Base-by-base conservation (phyloP, 2,797 vertebrate species). In the Microctenopoma stevenorrisi region DNA sequence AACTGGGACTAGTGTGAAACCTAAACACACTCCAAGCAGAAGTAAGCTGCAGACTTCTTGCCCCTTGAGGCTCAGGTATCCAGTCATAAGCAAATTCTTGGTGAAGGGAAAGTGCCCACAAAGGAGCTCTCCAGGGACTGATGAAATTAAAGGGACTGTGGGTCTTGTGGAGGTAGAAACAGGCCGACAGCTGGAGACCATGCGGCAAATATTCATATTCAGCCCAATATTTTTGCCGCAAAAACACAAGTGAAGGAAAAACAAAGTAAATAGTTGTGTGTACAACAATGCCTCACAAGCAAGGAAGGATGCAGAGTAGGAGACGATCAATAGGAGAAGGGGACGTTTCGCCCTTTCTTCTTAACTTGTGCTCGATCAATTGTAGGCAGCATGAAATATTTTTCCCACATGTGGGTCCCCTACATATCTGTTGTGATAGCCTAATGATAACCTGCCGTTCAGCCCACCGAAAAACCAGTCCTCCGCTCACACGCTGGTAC, bases 31-130 rank as follows among this genome's bases (percentile, higher is more conserved):
- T 59, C 51, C 4, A 35, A 52, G 59, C 71, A 57, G 40, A 79
- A 60, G 77, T 73, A 74, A 77, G 67, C 72, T 46, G 43, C 61
- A 64, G 72, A 74, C 71, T 48, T 12, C 22, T 49, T 16, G 28
- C 54, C 72, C 76, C 67, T 33, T 0, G 26, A 78, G 81, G 52
- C 73, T 73, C 73, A 74, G 76, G 48, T 74, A 64, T 81, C 54
- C 26, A 44, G 63, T 53, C 71, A 51, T 59, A 78, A 67, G 72
- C 58, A 62, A 83, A 74, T 50, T 67, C 54, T 64, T 60, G 0
- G 15, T 71, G 80, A 68, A 48, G 3, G 2, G 47, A 57, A 72
- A 72, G 66, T 47, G 66, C 25, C 30, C 47, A 48, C 52, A 44
- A 44, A 46, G 63, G 50, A 30, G 54, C 52, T 52, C 76, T 40